A percentile compares a stretch with the other conserved stretches of the same genome.
Conservation (phyloP, 2,888 invertebrate species). For the Oligia strigilis region DNA sequence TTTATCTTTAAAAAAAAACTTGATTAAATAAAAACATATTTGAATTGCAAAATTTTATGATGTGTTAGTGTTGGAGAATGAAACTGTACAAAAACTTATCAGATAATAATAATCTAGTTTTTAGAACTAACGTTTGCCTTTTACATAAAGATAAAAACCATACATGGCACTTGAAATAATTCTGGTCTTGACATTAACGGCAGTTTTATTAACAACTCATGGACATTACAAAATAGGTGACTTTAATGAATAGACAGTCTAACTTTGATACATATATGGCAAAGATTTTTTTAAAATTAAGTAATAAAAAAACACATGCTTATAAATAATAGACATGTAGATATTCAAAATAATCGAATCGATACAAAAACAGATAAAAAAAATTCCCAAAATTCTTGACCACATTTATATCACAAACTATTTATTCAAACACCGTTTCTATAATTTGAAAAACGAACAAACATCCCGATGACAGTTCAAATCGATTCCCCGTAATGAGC, state of each 20-base stretch:
- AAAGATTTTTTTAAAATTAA: background rate
- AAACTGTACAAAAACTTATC: constrained; percentile 56
- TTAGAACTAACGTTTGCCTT: constrained; percentile 28
- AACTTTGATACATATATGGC: background rate
- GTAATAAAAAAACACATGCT: background rate
- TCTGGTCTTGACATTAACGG: constrained; percentile 26
- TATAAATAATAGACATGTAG: background rate
- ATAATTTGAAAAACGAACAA: constrained; percentile 65
- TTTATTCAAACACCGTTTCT: constrained; percentile 61
- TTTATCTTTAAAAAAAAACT: constrained; percentile 13
- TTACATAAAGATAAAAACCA: constrained; percentile 37
- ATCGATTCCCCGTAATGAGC: constrained; percentile 75
- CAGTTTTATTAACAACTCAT: constrained; percentile 21
- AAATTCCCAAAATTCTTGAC: constrained; percentile 27
- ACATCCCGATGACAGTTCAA: constrained; percentile 74
- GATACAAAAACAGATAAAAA: constrained; percentile 18
- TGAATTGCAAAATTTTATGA: constrained; percentile 50
- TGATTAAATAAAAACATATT: constrained; percentile 17
- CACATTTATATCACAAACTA: constrained; percentile 55
- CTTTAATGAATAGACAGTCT: background rate
- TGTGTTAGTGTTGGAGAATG: constrained; percentile 42
- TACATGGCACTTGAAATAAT: constrained; percentile 41
- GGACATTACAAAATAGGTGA: background rate
- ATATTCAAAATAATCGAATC: constrained; percentile 23
- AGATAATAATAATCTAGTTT: constrained; percentile 44